Base-by-base conservation (phyloP, 2,113 vertebrate species). In the Pomatostomus ruficeps region DNA sequence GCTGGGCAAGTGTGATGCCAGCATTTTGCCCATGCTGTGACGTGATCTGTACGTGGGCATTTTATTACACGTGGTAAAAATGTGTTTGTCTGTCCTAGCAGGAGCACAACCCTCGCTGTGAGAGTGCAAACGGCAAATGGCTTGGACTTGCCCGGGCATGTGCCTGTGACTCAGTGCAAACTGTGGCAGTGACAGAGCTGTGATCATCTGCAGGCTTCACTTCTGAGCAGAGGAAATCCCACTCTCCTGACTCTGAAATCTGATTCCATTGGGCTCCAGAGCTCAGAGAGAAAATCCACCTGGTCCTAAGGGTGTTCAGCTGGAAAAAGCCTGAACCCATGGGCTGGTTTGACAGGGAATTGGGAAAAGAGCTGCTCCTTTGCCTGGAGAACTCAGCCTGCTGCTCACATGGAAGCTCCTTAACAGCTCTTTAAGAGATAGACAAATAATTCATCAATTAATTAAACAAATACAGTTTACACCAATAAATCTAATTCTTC, bases 131-230 rank as follows among this genome's bases (percentile, higher is more conserved):
- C 11, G 81, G 19, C 19, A 59, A 71, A 61, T 72, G 85, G 51
- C 40, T 91, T 3, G 7, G n/a, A 36, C 80, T 75, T 85, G 61
- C n/a, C 78, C 68, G 68, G 88, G 36, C 52, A 82, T 42, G 61
- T 92, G 40, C 52, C 59, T 89, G 61, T 92, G 84, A 81, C 45
- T 93, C 89, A 82, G 62, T 38, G 65, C 76, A 87, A 45, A 75
- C 73, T 42, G 31, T 65, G 91, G 91, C 91, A 91, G 36, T 2
- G n/a, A 95, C 57, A 95, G 81, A 92, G 17, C 67, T 76, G 54
- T 46, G 93, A 89, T 91, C 2, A 3, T 57, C 81, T 68, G 40
- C 84, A 94, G 65, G 22, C 52, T 68, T 59, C 52, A 55, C 14
- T 81, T 88, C 42, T 2, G 11, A 95, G 43, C 31, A 67, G 65